Percentiles rank a stretch among this genome's conserved stretches.
phyloP scores from a whole-genome alignment of 2,113 vertebrate species.

The Nycticebus coucang region DNA sequence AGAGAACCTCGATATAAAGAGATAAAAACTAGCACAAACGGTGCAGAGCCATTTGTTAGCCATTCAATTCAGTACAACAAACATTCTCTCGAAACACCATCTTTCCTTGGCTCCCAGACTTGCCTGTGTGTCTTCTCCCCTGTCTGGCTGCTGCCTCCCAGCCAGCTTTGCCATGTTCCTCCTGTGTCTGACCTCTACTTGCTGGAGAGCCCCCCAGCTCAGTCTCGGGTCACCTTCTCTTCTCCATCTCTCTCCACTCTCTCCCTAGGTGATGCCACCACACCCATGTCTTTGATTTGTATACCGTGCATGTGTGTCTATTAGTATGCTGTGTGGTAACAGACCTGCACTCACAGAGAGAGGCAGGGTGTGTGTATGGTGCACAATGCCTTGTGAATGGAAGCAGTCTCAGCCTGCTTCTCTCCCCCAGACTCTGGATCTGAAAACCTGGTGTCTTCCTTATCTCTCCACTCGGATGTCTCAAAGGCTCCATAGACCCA shows the following conservation, averaged over 20 bases:
- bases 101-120: too few relatives aligned
- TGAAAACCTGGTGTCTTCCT: not conserved
- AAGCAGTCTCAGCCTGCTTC: not conserved
- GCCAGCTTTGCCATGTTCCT: too few relatives aligned
- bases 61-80: not conserved
- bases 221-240: not conserved
- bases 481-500: not conserved
- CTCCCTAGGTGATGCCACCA: not conserved
- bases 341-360: too few relatives aligned
- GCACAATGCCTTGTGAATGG: not conserved
- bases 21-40: not conserved
- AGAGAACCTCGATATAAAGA: not conserved
- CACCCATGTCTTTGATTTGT: not conserved
- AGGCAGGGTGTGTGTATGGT: not conserved
- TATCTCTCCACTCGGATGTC: not conserved
- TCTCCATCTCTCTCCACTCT: not conserved
- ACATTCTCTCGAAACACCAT: not conserved
- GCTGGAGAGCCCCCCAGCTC: not conserved
- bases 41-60: not conserved
- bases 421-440: not conserved
- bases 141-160: not conserved
- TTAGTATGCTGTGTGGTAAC: not conserved
- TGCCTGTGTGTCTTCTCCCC: not conserved
- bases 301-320: not conserved
- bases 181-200: not conserved